Evolutionary conservation across 2,113 vertebrate species (phyloP).

Genomic region (Dunckerocampus dactyliophorus): DNA sequence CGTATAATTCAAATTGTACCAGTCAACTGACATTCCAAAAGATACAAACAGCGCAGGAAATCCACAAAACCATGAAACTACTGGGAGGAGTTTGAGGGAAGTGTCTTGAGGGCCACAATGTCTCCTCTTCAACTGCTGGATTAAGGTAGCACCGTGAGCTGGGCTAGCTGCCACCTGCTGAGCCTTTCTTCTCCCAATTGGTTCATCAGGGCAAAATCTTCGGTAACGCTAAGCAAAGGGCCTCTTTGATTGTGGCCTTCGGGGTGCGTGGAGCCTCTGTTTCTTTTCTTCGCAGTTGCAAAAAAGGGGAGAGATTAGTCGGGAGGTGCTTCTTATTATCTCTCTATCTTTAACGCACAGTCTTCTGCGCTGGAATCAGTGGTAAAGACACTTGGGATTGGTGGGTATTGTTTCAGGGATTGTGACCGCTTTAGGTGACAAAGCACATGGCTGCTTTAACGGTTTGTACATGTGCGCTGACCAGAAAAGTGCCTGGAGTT

Average conservation of each 20-base stretch:
- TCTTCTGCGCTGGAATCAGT: conserved; percentile 26
- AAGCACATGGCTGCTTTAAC: conserved; percentile 32
- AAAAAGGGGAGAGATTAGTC: conserved; percentile 46
- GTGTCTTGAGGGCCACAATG: conserved; percentile 29
- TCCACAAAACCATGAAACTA: conserved; percentile 36
- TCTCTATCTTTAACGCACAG: conserved; percentile 41
- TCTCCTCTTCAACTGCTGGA: conserved; percentile 33
- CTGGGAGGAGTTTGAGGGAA: conserved; percentile 40
- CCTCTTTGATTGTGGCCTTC: conserved; percentile 57
- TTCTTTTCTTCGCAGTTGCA: conserved; percentile 34
- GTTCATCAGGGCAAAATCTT: conserved; percentile 57
- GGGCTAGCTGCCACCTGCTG: conserved; percentile 59
- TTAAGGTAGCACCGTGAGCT: conserved; percentile 36
- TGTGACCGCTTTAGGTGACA: conserved; percentile 35
- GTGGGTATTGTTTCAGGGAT: conserved; percentile 41
- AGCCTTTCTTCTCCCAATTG: conserved; percentile 52
- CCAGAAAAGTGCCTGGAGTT: conserved; percentile 53
- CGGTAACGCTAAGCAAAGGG: conserved; percentile 51
- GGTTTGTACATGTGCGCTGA: conserved; percentile 55
- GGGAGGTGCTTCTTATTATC: conserved; percentile 53
- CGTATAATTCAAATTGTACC: conserved; percentile 41
- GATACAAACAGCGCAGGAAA: conserved; percentile 36
- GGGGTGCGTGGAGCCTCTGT: conserved; percentile 47
- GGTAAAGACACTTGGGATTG: conserved; percentile 25
- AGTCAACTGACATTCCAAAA: conserved; percentile 11